phyloP scores from a whole-genome alignment of 2,888 invertebrate species.

The Artemia sinica region DNA sequence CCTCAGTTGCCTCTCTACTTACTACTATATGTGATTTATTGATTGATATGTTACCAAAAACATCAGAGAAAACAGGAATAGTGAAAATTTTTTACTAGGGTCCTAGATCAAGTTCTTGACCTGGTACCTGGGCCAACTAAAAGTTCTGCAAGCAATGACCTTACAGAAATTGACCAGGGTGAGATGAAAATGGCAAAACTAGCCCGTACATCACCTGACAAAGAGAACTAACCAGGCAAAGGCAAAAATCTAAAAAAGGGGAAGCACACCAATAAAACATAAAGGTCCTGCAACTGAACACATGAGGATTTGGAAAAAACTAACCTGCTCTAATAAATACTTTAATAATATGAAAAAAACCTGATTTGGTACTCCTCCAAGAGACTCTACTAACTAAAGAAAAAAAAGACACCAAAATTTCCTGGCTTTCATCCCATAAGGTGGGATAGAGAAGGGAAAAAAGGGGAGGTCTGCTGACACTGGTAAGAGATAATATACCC shows the following conservation, averaged over 20 bases:
- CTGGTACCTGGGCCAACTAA: background rate
- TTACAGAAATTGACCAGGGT: background rate
- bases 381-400: background rate
- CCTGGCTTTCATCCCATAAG: background rate
- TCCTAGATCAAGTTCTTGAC: background rate
- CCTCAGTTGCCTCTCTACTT: background rate
- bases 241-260: too few species aligned
- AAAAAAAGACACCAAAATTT: conserved; percentile 2
- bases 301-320: background rate
- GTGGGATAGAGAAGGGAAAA: background rate
- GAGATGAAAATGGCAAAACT: background rate
- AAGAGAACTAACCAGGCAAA: background rate
- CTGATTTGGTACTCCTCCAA: background rate
- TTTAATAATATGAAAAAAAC: background rate
- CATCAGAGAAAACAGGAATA: background rate
- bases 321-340: background rate
- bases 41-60: background rate
- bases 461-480: background rate
- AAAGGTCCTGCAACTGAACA: too few species aligned
- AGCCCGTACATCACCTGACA: background rate
- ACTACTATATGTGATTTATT: background rate
- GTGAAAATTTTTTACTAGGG: background rate
- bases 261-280: too few species aligned
- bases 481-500: background rate
- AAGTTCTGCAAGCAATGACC: background rate